phyloP scores from a whole-genome alignment of 2,888 invertebrate genomes.

The Gisinianus flammeolus region DNA sequence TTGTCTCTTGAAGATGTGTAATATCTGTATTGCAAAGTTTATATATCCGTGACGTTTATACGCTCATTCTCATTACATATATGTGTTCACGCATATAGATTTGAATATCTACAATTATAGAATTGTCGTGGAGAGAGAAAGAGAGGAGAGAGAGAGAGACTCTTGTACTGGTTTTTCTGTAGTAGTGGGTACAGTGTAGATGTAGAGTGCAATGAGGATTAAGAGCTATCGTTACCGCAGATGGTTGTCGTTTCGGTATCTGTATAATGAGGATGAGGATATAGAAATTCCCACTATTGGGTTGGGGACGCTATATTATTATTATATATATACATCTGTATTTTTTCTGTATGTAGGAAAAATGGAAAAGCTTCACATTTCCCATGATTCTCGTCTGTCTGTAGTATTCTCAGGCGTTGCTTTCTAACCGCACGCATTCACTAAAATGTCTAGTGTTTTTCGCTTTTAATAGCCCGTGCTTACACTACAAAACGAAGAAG shows the following conservation, averaged over 20 bases:
- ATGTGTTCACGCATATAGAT: too few species aligned
- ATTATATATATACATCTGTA: background rate
- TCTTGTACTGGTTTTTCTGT: background rate
- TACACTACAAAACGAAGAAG: background rate
- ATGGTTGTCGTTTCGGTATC: background rate
- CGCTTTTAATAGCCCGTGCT: background rate
- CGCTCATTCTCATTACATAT: background rate
- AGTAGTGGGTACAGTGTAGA: too few species aligned
- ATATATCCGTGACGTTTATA: too few species aligned
- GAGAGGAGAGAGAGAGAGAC: too few species aligned
- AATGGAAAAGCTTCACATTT: too few species aligned
- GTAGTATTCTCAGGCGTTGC: constrained; percentile 7
- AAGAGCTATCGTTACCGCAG: background rate
- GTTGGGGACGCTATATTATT: background rate
- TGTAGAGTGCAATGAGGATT: too few species aligned
- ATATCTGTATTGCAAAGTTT: background rate
- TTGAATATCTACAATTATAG: background rate
- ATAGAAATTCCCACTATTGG: background rate
- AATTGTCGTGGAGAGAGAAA: background rate
- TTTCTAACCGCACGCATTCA: constrained; percentile 25
- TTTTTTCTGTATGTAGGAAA: background rate
- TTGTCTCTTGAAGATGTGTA: background rate
- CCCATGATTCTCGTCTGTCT: too few species aligned
- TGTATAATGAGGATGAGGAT: background rate
- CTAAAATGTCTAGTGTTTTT: background rate